Evolutionary conservation across 2,888 invertebrate genomes (phyloP).

Genomic region (Sarcophaga subvicina): DNA sequence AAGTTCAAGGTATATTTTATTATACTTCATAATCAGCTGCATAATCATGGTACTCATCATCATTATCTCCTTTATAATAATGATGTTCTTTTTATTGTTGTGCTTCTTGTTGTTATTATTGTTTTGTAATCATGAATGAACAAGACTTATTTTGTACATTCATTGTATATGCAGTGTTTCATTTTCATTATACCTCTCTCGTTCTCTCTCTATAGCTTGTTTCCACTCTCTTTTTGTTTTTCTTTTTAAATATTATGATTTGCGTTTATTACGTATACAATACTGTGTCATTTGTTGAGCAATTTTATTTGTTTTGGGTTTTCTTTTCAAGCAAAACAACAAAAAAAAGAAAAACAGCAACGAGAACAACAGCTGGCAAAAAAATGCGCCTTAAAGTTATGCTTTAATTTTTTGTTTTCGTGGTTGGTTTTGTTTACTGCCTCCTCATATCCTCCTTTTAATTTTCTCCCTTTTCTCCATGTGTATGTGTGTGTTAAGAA

Average conservation of each 20-base stretch:
- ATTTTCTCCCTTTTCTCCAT: neutral
- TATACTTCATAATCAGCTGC: slow-evolving; percentile 38
- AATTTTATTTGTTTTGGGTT: slow-evolving; percentile 39
- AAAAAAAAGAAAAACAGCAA: neutral
- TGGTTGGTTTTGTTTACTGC: slow-evolving; percentile 10
- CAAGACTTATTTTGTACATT: slow-evolving; percentile 24
- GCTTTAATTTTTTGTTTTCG: slow-evolving; percentile 36
- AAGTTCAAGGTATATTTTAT: slow-evolving; percentile 67
- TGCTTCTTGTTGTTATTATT: slow-evolving; percentile 24
- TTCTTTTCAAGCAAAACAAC: neutral
- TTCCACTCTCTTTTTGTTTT: neutral
- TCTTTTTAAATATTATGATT: slow-evolving; percentile 15
- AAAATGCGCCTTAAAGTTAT: slow-evolving; percentile 45
- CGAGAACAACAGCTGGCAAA: neutral
- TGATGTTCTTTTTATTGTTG: slow-evolving; percentile 10
- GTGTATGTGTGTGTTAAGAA: slow-evolving; percentile 1
- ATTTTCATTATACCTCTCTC: slow-evolving; percentile 21
- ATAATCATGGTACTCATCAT: neutral
- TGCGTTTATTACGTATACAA: slow-evolving; percentile 28
- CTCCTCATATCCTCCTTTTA: neutral
- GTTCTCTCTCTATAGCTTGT: slow-evolving; percentile 1
- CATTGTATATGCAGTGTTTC: slow-evolving; percentile 36
- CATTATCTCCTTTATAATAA: neutral
- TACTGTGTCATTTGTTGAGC: slow-evolving; percentile 53
- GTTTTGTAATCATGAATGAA: slow-evolving; percentile 50